phyloP scores from a whole-genome alignment of 2,888 invertebrate species.

The Calameuta idolon region DNA sequence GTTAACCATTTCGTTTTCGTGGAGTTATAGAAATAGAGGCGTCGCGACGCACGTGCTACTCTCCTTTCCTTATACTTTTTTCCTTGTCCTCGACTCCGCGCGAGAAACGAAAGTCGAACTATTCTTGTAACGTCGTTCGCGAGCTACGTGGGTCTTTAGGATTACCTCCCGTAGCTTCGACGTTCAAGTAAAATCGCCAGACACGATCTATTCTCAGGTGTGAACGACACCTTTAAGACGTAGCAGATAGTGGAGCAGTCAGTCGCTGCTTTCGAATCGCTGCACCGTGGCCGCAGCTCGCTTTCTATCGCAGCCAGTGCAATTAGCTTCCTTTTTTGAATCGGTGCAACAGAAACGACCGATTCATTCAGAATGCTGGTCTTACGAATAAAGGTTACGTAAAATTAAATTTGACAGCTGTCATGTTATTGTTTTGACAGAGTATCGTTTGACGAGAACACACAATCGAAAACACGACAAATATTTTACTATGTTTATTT shows the following conservation, averaged over 20 bases:
- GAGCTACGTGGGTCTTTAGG: not conserved
- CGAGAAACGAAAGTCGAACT: not conserved
- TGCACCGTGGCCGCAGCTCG: not conserved
- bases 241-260: not conserved
- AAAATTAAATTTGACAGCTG: not conserved
- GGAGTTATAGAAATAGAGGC: slow-evolving; percentile 6
- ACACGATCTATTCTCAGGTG: not conserved
- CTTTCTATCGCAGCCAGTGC: not conserved
- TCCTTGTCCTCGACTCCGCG: not conserved
- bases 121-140: not conserved
- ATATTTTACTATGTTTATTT: not conserved
- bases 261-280: not conserved
- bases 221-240: not conserved
- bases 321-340: not conserved
- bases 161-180: not conserved
- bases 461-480: not conserved
- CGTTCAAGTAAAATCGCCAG: not conserved
- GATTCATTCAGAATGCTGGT: not conserved
- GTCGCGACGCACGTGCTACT: slow-evolving; percentile 17
- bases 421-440: not conserved
- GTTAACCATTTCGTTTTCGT: not conserved
- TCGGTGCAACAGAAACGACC: not conserved
- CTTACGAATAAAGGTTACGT: not conserved
- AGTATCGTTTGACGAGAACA: not conserved
- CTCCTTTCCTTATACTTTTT: not conserved